These are phyloP conservation scores for Melanchra persicariae DNA, from an alignment of 2,888 invertebrate species.

Conservation along the genomic window DNA sequence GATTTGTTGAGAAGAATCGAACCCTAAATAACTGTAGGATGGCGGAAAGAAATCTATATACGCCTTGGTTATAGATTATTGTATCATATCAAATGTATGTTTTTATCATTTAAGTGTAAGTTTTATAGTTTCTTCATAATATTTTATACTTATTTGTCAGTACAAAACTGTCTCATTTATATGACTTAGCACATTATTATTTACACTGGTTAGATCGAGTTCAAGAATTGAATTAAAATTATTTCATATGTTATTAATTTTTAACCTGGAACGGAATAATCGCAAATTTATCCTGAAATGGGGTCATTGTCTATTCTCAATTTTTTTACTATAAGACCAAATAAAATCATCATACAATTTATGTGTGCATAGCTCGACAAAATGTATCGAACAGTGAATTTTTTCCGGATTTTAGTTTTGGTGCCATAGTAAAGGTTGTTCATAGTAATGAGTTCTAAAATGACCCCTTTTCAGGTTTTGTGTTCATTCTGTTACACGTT, in stretches of 20 bases:
- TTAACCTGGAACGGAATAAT: too few relatives aligned
- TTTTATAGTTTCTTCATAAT: background rate
- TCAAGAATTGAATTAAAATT: background rate
- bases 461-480: too few relatives aligned
- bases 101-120: constrained; percentile 14
- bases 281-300: too few relatives aligned
- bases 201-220: constrained; percentile 1
- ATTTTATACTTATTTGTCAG: constrained; percentile 11
- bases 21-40: background rate
- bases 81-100: constrained; percentile 24
- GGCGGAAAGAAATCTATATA: background rate
- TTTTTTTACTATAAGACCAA: too few relatives aligned
- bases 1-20: background rate
- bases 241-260: too few relatives aligned
- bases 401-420: too few relatives aligned
- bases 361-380: too few relatives aligned
- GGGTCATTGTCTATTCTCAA: too few relatives aligned
- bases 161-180: constrained; percentile 18
- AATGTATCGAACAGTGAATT: too few relatives aligned
- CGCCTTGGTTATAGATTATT: background rate
- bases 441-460: too few relatives aligned
- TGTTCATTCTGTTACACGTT: background rate
- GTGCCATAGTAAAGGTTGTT: too few relatives aligned
- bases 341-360: too few relatives aligned
- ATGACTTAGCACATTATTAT: constrained; percentile 1